Evolutionary conservation across 2,113 vertebrate species (phyloP).

Genomic region (Drymodes brunneopygia): DNA sequence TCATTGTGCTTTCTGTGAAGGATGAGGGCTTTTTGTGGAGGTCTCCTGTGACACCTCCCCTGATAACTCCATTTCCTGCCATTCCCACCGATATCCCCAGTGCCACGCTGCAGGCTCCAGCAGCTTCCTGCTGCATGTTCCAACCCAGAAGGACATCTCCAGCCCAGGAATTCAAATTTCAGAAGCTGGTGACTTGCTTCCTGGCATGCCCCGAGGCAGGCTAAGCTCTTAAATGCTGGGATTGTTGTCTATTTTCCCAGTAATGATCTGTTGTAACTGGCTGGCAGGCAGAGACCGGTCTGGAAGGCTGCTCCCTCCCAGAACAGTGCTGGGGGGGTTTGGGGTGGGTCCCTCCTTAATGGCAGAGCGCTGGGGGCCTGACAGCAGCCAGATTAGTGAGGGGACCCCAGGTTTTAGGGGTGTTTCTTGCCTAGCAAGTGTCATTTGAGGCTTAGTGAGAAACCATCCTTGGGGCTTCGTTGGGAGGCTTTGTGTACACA

Average conservation of each 20-base stretch:
- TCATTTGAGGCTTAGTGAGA: constrained; percentile 47
- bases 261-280: constrained; percentile 39
- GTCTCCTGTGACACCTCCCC: not conserved
- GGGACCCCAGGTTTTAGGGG: not conserved
- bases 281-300: constrained; percentile 50
- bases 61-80: not conserved
- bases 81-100: not conserved
- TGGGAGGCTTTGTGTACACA: constrained; percentile 26
- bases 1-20: not conserved
- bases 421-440: not conserved
- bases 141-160: not conserved
- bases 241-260: constrained; percentile 22
- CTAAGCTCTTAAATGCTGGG: constrained; percentile 42
- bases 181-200: constrained; percentile 17
- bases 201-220: constrained; percentile 7
- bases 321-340: not conserved
- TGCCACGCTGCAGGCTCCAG: not conserved
- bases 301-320: constrained; percentile 10
- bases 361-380: not conserved
- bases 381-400: constrained; percentile 21
- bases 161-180: not conserved
- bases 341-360: constrained; percentile 19
- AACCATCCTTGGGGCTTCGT: constrained; percentile 27
- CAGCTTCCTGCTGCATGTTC: not conserved
- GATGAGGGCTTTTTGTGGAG: not conserved